Base-by-base conservation (phyloP, 2,113 vertebrate genomes). In the Hydropotes inermis region DNA sequence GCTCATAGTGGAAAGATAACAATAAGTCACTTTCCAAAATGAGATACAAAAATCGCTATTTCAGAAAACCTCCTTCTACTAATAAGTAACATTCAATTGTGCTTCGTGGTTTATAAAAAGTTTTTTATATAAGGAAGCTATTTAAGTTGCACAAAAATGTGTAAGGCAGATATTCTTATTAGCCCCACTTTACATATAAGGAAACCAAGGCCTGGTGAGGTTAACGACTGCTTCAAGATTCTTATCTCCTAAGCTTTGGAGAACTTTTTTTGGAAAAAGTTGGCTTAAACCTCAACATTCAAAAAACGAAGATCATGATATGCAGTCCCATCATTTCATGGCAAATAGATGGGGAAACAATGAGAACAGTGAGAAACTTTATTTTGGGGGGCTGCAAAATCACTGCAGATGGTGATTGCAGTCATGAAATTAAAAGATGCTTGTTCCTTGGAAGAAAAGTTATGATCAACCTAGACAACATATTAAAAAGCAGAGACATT, bases 1-100 rank as follows among this genome's bases (percentile, higher is more conserved):
- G 61, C n/a, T 96, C 90, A 79, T 7, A 64, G 76, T 83, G 27
- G 27, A 93, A 95, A 91, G 52, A 17, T 88, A 84, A 92, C 25
- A 85, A 45, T 27, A 78, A 92, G 52, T 70, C 67, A 88, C 61
- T 90, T 96, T 93, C 86, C 30, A 86, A 98, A 97, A 93, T 74
- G 30, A 93, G 58, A 70, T 54, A 58, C 33, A 57, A 94, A 64
- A 84, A 85, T 27, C 27, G 45, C 61, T 91, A 87, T 93, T 89
- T 90, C 15, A 67, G 45, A 92, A 97, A 79, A 91, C 11, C 70
- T 70, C 12, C 14, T 92, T 55, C 47, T 81, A 82, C 61, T 79
- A 84, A 15, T 33, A 64, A 87, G 50, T 78, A 88, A 67, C 13
- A 83, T 55, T 87, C 16, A n/a, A 52, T 25, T 92, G 25, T 78